Evolutionary conservation across 2,888 invertebrate genomes (phyloP).

Genomic region (Celastrina argiolus): DNA sequence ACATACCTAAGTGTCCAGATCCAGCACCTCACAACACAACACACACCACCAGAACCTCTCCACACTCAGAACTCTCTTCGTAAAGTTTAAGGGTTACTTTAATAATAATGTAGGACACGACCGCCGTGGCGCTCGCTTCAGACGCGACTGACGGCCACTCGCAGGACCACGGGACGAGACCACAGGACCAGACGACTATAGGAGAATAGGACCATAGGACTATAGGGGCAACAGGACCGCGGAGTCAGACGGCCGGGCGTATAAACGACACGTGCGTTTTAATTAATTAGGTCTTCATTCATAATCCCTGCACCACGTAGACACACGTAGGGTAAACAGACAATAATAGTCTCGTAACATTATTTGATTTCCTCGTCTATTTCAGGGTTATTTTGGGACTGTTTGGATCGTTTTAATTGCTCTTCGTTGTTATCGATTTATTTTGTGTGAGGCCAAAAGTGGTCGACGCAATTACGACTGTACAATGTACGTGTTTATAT

Average conservation of each 20-base stretch:
- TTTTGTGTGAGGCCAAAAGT: not conserved
- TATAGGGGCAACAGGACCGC: not conserved
- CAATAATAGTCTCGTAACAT: not conserved
- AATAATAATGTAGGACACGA: not conserved
- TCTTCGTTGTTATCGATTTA: not conserved
- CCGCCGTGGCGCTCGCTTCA: not conserved
- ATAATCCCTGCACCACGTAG: not conserved
- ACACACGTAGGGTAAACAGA: not conserved
- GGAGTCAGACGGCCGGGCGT: not conserved
- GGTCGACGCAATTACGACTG: too few species aligned
- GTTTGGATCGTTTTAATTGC: not conserved
- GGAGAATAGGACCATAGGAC: not conserved
- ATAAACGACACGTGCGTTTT: not conserved
- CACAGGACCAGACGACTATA: not conserved
- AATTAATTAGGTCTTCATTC: slow-evolving; percentile 1
- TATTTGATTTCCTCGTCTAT: not conserved
- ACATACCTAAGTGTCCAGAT: not conserved
- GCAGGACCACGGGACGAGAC: not conserved
- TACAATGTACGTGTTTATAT: too few species aligned
- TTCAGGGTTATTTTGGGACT: not conserved
- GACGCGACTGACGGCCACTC: not conserved
- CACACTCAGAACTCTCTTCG: not conserved
- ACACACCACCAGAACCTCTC: not conserved
- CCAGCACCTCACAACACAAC: not conserved
- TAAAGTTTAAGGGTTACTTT: not conserved